phyloP scores from a whole-genome alignment of 2,888 invertebrate genomes.

The Sisyra terminalis region DNA sequence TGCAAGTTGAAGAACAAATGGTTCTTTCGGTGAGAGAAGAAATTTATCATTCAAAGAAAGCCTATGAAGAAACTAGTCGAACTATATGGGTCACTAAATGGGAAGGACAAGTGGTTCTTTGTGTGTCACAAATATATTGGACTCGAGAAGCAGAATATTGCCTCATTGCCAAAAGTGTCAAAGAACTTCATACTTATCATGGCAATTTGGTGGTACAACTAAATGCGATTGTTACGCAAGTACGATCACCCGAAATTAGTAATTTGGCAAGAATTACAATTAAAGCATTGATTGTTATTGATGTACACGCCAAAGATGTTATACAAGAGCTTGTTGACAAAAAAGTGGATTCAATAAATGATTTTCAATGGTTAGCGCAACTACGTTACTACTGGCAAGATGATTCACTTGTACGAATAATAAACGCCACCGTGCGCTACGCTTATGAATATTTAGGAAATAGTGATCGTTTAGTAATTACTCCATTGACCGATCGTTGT shows the following conservation, averaged over 20 bases:
- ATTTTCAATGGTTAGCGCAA: slow-evolving; percentile 77
- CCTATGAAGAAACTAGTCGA: slow-evolving; percentile 39
- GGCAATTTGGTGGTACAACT: slow-evolving; percentile 41
- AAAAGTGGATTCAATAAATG: slow-evolving; percentile 48
- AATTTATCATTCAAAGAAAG: slow-evolving; percentile 44
- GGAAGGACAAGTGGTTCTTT: slow-evolving; percentile 72
- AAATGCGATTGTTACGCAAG: slow-evolving; percentile 54
- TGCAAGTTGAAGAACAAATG: slow-evolving; percentile 73
- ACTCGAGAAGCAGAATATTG: slow-evolving; percentile 58
- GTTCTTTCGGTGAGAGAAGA: slow-evolving; percentile 50
- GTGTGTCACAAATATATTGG: slow-evolving; percentile 71
- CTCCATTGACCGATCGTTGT: slow-evolving; percentile 61
- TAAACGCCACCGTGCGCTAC: slow-evolving; percentile 62
- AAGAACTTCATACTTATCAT: slow-evolving; percentile 38
- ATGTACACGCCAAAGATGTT: slow-evolving; percentile 75
- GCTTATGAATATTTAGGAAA: slow-evolving; percentile 80
- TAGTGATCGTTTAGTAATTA: slow-evolving; percentile 56
- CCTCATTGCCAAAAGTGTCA: slow-evolving; percentile 37
- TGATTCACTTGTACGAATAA: slow-evolving; percentile 50
- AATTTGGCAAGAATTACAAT: slow-evolving; percentile 60
- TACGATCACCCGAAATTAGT: slow-evolving; percentile 49
- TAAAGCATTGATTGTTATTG: slow-evolving; percentile 67
- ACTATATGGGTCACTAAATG: slow-evolving; percentile 57
- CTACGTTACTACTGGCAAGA: slow-evolving; percentile 66
- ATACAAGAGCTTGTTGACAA: slow-evolving; percentile 46